Conservation (phyloP, 2,888 invertebrate species). For the Lepas anatifera region DNA sequence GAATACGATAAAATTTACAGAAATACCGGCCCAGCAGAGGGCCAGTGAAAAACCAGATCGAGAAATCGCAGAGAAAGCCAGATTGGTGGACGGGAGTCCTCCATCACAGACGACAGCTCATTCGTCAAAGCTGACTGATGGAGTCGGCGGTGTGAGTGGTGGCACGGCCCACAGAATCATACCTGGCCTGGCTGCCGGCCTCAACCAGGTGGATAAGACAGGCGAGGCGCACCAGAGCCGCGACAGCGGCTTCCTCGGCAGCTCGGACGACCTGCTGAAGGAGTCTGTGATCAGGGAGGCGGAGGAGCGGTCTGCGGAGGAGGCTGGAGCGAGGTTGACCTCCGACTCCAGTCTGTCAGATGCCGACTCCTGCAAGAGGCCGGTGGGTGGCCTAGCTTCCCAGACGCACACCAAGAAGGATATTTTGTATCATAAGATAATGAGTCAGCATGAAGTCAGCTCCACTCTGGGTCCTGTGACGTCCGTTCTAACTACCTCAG, state of each 20-base stretch:
- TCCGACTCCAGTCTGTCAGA: constrained; percentile 42
- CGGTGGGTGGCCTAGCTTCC: no score
- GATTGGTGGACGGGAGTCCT: no score
- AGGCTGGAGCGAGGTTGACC: constrained; percentile 20
- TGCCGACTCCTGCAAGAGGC: constrained; percentile 26
- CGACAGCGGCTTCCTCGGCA: constrained; percentile 79
- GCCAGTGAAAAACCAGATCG: no score
- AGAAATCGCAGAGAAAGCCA: neutral
- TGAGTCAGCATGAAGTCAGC: constrained; percentile 24
- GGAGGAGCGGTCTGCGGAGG: constrained; percentile 21
- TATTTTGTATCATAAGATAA: no score
- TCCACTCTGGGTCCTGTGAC: no score
- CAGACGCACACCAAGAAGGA: constrained; percentile 17
- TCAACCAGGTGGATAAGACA: neutral
- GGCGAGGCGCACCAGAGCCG: constrained; percentile 49
- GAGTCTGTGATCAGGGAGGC: constrained; percentile 36
- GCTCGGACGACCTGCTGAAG: constrained; percentile 66
- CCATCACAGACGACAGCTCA: no score
- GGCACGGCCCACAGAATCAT: neutral
- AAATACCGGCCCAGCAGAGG: no score
- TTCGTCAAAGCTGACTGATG: no score
- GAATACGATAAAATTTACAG: no score
- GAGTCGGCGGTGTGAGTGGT: no score
- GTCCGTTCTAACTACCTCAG: no score
- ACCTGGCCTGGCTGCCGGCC: neutral